Evolutionary conservation across 2,113 vertebrate species (phyloP), one percentile per base, ranked within the genome.

Genomic region (Chiloscyllium plagiosum): DNA sequence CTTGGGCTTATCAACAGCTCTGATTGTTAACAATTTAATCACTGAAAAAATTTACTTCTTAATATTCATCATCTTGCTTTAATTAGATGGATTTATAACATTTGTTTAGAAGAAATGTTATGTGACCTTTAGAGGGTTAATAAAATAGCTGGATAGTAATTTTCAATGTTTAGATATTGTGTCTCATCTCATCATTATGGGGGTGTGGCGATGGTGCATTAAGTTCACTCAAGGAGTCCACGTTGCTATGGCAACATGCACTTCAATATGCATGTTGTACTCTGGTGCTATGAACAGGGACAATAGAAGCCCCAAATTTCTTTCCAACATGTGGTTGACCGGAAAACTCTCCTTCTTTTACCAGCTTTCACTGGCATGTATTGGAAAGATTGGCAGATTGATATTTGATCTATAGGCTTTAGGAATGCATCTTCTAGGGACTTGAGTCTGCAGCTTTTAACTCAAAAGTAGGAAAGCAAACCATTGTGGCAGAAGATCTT

Each of bases 81-180:
- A 37, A 83, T 19, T 17, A 15, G 78, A 37, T 83, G 37, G 80
- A 42, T 42, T 83, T 83, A 83, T 47, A 83, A 83, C 4, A 47
- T 47, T 83, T 83, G 1, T 47, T 83, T 19, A 42, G 20, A 42
- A 83, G 42, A 5, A 69, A 96, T 76, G 29, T 69, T 22, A 96
- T 96, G 96, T 97, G 97, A 47, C 69, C 96, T n/a, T 56, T 96
- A 96, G 96, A 96, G 92, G 95, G 96, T 80, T 70, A 96, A 42
- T 96, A 93, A 68, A 37, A 96, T 96, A 96, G 17, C 17, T 42
- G 80, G 17, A 22, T 83, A 19, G 80, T 83, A 47, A 47, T 83
- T 83, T n/a, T 15, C n/a, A 20, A 42, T 83, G 37, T 83, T 42
- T 42, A 72, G 70, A 72, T 72, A 72, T 72, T 72, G 70, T 72